These are phyloP conservation scores for Harlomillsia oculata DNA, from an alignment of 1,140 invertebrate species.

Conservation along the genomic window DNA sequence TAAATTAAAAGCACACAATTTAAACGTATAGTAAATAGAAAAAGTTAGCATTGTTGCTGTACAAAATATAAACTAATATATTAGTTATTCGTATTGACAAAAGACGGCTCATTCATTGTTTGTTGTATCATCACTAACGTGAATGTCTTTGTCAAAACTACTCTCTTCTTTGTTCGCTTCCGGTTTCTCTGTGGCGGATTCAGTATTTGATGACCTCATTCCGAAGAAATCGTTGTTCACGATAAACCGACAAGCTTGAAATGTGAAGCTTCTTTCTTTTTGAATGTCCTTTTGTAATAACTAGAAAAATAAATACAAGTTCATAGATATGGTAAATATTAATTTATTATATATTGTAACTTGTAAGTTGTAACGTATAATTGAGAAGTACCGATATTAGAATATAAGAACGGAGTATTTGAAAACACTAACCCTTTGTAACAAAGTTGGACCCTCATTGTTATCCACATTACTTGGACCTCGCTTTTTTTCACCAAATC, in stretches of 20 bases:
- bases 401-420: too few relatives aligned
- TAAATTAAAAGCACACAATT: too few relatives aligned
- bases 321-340: background rate
- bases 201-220: too few relatives aligned
- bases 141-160: background rate
- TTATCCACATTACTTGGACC: background rate
- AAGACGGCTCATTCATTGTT: too few relatives aligned
- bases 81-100: too few relatives aligned
- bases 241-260: constrained; percentile 35
- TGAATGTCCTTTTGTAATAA: constrained; percentile 40
- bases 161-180: background rate
- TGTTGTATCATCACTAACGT: too few relatives aligned
- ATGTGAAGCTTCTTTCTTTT: constrained; percentile 41
- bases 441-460: background rate
- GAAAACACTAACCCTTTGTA: too few relatives aligned
- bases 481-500: background rate
- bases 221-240: constrained; percentile 21
- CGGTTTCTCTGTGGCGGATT: too few relatives aligned
- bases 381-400: background rate
- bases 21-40: too few relatives aligned
- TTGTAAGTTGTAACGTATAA: background rate
- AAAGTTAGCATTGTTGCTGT: too few relatives aligned
- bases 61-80: too few relatives aligned
- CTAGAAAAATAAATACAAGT: constrained; percentile 33
- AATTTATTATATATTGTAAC: background rate